Evolutionary conservation across 1,140 invertebrate genomes (phyloP), one percentile per base, ranked within the genome.

Genomic region (Drosophila kanapiae): DNA sequence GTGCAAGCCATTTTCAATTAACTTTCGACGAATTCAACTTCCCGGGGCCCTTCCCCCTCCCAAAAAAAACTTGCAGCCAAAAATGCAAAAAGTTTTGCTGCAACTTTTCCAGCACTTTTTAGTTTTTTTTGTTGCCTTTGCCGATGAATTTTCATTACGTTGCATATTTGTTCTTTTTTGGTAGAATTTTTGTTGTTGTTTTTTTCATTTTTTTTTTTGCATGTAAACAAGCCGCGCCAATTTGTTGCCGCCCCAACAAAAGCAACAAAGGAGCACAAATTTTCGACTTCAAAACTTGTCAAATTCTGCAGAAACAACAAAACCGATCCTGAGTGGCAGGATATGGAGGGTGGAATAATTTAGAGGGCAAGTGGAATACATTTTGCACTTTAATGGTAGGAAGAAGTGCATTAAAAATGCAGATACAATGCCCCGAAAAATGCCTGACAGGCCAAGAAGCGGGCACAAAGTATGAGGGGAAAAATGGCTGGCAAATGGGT

Each of bases 171-270:
- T 85, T 72, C 53, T 54, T 33, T 35, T 53, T 49, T 45, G 60
- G 29, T 64, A 33, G 9, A 16, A 49, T 47, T 35, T 49, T 38
- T 18, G 18, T 27, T n/a, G 9, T 23, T 18, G 5, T 61, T 18
- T 27, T 47, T 38, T 45, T 33, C 48, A n/a, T 18, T 35, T 37
- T 43, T 38, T 40, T 54, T 64, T 35, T 42, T 76, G 61, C 81
- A 81, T 84, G 85, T 90, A 82, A 91, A 90, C 85, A 90, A 90
- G 85, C 85, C 65, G 67, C 75, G 74, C 70, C 85, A 84, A 90
- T 79, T 90, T 85, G 83, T 81, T 75, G 75, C 79, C 72, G 35
- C 38, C 48, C 29, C 35, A 78, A 63, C 58, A 70, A 69, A 35
- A 54, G 56, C 31, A 69, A 56, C 53, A 38, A 38, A 60, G 57